A percentile compares a stretch with the other conserved stretches of the same genome.
Evolutionary conservation across 2,888 invertebrate genomes (phyloP).

Genomic region (Vannuccia rotundouncinata): DNA sequence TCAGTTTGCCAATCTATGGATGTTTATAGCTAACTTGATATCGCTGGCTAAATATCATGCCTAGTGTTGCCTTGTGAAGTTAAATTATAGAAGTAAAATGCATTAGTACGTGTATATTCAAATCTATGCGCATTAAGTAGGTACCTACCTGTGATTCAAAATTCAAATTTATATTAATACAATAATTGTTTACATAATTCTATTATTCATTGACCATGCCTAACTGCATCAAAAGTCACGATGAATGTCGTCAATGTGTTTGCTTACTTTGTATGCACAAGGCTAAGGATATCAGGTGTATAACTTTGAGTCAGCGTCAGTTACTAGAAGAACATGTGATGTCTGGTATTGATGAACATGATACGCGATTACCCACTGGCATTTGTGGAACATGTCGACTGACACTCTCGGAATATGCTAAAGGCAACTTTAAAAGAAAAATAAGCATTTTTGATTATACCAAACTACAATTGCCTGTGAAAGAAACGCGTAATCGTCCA

Average conservation of each 20-base stretch:
- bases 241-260: slow-evolving; percentile 15
- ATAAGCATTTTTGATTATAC: neutral
- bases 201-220: neutral
- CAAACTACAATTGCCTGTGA: neutral
- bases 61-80: neutral
- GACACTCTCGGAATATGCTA: neutral
- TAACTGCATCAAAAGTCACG: neutral
- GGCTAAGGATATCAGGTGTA: slow-evolving; percentile 1
- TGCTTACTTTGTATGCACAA: slow-evolving; percentile 10
- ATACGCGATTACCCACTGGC: slow-evolving; percentile 10
- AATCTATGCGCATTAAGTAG: neutral
- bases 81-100: neutral
- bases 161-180: neutral
- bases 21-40: neutral
- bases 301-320: neutral
- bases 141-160: neutral
- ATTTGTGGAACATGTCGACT: slow-evolving; percentile 12
- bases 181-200: neutral
- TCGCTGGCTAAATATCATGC: neutral
- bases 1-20: too few relatives aligned
- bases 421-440: neutral
- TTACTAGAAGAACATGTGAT: neutral
- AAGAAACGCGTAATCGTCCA: neutral
- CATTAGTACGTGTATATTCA: neutral
- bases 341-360: neutral